Base-by-base conservation (phyloP, 2,797 vertebrate species). In the Anomalospiza imberbis region DNA sequence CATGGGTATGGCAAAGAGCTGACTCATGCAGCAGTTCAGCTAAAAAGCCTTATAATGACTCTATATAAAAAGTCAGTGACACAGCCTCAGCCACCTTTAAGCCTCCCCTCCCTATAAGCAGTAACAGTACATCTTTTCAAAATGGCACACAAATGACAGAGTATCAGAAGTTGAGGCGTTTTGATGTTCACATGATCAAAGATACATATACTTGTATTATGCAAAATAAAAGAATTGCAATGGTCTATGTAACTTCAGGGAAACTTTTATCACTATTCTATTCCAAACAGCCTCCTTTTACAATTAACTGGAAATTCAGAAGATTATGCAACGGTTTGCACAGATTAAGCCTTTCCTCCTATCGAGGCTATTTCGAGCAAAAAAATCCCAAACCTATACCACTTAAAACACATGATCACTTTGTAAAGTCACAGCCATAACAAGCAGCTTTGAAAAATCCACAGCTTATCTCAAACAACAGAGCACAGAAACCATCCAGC, bases 301-400 rank as follows among this genome's bases (percentile, higher is more conserved):
- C 85, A 92, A 86, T 68, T 70, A 72, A 82, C 51, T 4, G 6
- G 65, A 89, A 93, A 75, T 78, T 32, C 45, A 57, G 50, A 63
- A 74, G 73, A 93, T 93, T 88, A 93, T 84, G 91, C 47, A 83
- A 85, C 93, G 17, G 85, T 62, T 48, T 88, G 34, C 38, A 77
- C 48, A 81, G 76, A 91, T 67, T 71, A 91, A 82, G 48, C 40
- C 42, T 77, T 71, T 34, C 25, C 28, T 61, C 74, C 28, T 74
- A 85, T 36, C 75, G 86, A 71, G 61, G 72, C 63, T 92, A 74
- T 65, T 85, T 67, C 77, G 36, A 65, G 40, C 3, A 29, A 73
- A 67, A 65, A 65, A 26, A 76, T 18, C 20, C 25, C 40, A 47
- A 54, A 57, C 16, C 26, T 61, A 36, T 68, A 81, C 80, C 47